A percentile compares a stretch with the other conserved stretches of the same genome.
phyloP scores from a whole-genome alignment of 2,888 invertebrate genomes.

The Ceraclea dissimilis region DNA sequence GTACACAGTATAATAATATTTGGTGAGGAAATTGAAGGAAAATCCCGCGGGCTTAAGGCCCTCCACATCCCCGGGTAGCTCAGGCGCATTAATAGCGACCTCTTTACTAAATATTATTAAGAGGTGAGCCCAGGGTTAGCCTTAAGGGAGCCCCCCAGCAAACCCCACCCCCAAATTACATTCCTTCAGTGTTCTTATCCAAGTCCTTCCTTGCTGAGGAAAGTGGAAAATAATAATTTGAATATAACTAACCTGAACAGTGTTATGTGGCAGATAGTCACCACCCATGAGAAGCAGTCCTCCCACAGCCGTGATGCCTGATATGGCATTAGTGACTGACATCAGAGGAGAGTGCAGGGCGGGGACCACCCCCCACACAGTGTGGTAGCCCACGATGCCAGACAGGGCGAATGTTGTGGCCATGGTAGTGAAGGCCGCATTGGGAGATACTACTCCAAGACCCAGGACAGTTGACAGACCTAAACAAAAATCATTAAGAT shows the following conservation, averaged over 20 bases:
- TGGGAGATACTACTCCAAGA: constrained; percentile 70
- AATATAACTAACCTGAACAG: constrained; percentile 60
- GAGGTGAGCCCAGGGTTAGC: no score
- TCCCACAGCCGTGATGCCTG: constrained; percentile 87
- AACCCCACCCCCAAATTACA: no score
- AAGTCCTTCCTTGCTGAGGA: no score
- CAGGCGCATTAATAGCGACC: no score
- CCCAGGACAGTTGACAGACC: constrained; percentile 64
- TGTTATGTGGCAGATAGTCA: constrained; percentile 64
- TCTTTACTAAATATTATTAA: no score
- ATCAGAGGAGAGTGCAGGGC: constrained; percentile 86
- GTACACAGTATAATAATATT: no score
- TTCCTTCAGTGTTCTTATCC: no score
- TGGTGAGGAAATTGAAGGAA: no score
- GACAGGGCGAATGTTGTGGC: constrained; percentile 76
- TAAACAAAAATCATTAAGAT: constrained; percentile 27
- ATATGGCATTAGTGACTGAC: constrained; percentile 90
- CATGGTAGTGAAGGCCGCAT: constrained; percentile 80
- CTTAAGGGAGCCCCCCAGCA: no score
- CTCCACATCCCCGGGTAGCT: no score
- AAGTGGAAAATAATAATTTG: no score
- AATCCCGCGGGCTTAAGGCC: no score
- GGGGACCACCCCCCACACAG: constrained; percentile 88
- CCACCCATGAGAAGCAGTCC: constrained; percentile 83
- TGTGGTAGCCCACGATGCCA: constrained; percentile 79